These are phyloP conservation scores for Drosophila mauritiana DNA, from an alignment of 1,140 invertebrate genomes.

Conservation along the genomic window DNA sequence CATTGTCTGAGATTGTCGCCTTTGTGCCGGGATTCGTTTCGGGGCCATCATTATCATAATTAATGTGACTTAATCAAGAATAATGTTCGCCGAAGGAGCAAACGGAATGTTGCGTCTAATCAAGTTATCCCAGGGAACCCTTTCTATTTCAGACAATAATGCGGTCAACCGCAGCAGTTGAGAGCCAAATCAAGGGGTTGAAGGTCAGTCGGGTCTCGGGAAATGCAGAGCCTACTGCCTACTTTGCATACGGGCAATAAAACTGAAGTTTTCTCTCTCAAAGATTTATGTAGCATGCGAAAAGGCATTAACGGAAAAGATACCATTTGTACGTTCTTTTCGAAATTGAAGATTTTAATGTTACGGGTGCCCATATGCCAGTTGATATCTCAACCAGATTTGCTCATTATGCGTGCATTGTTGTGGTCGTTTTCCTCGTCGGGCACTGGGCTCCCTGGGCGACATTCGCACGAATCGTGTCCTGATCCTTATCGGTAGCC, in stretches of 20 bases:
- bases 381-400: conserved; percentile 50
- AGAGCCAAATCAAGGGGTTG: conserved; percentile 50
- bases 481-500: conserved; percentile 56
- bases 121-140: conserved; percentile 62
- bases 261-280: conserved; percentile 59
- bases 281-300: conserved; percentile 75
- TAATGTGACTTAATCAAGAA: conserved; percentile 84
- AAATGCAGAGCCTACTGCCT: conserved; percentile 15
- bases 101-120: conserved; percentile 44
- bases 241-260: conserved; percentile 77
- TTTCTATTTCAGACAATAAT: conserved; percentile 49
- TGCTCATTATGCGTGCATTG: conserved; percentile 78
- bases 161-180: conserved; percentile 74
- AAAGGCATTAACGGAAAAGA: conserved; percentile 51
- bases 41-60: conserved; percentile 83
- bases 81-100: conserved; percentile 65
- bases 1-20: conserved; percentile 31
- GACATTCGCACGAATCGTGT: conserved; percentile 73
- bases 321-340: conserved; percentile 7
- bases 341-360: conserved; percentile 44
- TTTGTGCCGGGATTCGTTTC: conserved; percentile 63
- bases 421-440: conserved; percentile 44
- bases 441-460: conserved; percentile 28
- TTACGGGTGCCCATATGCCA: conserved; percentile 49
- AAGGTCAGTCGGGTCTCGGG: conserved; percentile 60